Evolutionary conservation across 2,797 vertebrate genomes (phyloP).

Genomic region (Melanotaenia pygmaea): DNA sequence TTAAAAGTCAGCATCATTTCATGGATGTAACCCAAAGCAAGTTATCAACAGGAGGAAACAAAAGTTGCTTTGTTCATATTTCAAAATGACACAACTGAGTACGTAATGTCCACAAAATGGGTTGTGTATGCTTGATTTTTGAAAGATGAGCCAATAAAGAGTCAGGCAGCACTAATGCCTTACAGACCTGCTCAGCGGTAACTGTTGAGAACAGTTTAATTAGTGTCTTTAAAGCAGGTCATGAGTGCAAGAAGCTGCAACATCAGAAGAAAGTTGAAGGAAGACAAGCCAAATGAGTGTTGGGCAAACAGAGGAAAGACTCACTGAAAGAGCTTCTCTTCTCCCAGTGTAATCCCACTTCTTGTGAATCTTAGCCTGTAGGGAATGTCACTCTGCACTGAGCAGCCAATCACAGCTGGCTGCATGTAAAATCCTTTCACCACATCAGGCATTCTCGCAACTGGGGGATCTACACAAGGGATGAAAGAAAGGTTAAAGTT

Average conservation of each 20-base stretch:
- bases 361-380: slow-evolving; percentile 88
- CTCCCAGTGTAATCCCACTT: slow-evolving; percentile 80
- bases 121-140: slow-evolving; percentile 51
- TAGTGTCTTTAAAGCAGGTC: slow-evolving; percentile 46
- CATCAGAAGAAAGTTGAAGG: slow-evolving; percentile 24
- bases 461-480: slow-evolving; percentile 79
- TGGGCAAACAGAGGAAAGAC: slow-evolving; percentile 47
- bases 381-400: slow-evolving; percentile 87
- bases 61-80: slow-evolving; percentile 52
- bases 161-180: slow-evolving; percentile 51
- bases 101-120: slow-evolving; percentile 60
- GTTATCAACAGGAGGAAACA: slow-evolving; percentile 38
- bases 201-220: slow-evolving; percentile 51
- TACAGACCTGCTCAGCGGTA: slow-evolving; percentile 44
- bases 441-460: slow-evolving; percentile 86
- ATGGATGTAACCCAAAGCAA: slow-evolving; percentile 68
- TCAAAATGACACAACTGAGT: slow-evolving; percentile 63
- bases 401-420: slow-evolving; percentile 86
- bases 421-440: slow-evolving; percentile 85
- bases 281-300: slow-evolving; percentile 22
- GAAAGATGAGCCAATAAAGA: slow-evolving; percentile 63
- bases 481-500: slow-evolving; percentile 59
- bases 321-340: slow-evolving; percentile 87
- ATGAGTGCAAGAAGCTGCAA: slow-evolving; percentile 22
- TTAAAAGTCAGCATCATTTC: slow-evolving; percentile 49